phyloP scores from a whole-genome alignment of 2,113 vertebrate genomes.

The Chaetorhynchus papuensis region DNA sequence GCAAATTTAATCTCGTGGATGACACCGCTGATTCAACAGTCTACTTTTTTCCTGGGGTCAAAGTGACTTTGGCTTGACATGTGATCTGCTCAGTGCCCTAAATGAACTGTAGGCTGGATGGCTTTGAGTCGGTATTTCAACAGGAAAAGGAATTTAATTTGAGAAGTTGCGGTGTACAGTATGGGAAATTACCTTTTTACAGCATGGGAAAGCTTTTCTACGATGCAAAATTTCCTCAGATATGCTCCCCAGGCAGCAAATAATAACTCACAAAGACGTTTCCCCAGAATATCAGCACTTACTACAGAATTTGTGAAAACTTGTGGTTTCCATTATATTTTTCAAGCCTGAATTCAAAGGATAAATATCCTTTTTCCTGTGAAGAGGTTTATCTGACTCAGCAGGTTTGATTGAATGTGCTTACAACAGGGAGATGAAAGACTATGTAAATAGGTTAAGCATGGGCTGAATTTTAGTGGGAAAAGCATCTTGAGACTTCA shows the following conservation, averaged over 20 bases:
- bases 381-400: not conserved
- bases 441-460: not conserved
- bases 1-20: conserved; percentile 42
- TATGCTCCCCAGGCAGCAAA: not conserved
- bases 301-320: not conserved
- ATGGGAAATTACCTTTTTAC: not conserved
- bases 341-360: not conserved
- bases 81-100: not conserved
- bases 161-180: not conserved
- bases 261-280: not conserved
- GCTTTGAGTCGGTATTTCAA: not conserved
- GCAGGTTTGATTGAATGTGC: not conserved
- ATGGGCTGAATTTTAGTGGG: not conserved
- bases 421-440: not conserved
- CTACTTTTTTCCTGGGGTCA: not conserved
- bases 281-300: not conserved
- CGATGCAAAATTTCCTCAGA: not conserved
- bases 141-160: not conserved
- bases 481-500: not conserved
- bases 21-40: conserved; percentile 33
- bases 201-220: not conserved
- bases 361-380: not conserved
- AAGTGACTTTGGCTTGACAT: conserved; percentile 5
- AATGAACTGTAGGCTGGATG: not conserved
- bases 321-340: not conserved